Percentiles rank a stretch among this genome's conserved stretches.
These are phyloP conservation scores for Sycophila sp. DNA, from an alignment of 1,140 invertebrate genomes.

Conservation along the genomic window DNA sequence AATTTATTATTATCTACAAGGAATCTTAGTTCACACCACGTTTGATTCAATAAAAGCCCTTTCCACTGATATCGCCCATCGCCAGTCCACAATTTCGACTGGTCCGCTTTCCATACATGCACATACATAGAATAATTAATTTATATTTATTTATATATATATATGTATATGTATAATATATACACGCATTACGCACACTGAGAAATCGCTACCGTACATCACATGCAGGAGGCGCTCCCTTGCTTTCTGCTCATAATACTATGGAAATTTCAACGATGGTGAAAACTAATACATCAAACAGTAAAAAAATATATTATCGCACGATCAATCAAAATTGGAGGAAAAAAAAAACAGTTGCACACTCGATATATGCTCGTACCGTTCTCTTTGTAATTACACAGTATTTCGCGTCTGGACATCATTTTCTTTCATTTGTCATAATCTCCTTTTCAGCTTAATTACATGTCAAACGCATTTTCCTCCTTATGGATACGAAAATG, in stretches of 20 bases:
- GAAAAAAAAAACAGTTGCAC: constrained; percentile 1
- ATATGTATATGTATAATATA: no score
- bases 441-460: constrained; percentile 14
- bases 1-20: constrained; percentile 35
- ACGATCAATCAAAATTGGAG: neutral
- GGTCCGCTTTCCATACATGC: neutral
- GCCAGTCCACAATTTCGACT: constrained; percentile 26
- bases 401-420: neutral
- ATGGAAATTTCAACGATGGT: neutral
- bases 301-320: constrained; percentile 9
- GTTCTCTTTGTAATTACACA: neutral
- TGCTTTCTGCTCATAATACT: constrained; percentile 23
- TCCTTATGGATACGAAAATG: no score
- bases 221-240: neutral
- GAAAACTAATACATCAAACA: neutral
- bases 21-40: constrained; percentile 29
- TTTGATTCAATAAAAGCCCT: constrained; percentile 32
- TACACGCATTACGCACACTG: neutral
- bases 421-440: neutral
- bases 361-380: no score
- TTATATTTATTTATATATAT: no score
- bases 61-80: constrained; percentile 23
- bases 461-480: neutral
- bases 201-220: constrained; percentile 11
- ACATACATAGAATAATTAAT: constrained; percentile 18